Conservation (phyloP, 2,113 vertebrate genomes). For the Andinoacara biseriatus region DNA sequence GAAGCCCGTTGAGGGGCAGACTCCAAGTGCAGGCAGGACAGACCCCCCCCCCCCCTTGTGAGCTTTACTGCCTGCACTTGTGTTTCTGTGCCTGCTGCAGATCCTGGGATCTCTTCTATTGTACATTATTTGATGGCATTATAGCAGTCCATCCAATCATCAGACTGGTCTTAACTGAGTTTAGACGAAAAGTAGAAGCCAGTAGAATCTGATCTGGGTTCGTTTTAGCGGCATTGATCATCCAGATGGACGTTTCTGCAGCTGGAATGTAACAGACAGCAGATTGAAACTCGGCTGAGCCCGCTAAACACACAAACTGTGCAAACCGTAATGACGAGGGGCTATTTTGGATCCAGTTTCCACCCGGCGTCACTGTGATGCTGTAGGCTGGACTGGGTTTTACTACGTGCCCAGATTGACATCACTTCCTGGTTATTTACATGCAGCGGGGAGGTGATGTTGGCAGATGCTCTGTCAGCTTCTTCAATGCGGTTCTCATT, state of each 20-base stretch:
- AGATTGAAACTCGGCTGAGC: background rate
- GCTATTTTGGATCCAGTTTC: conserved; percentile 44
- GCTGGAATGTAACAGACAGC: conserved; percentile 31
- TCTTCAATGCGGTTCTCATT: background rate
- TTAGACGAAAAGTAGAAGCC: background rate
- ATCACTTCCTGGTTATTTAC: conserved; percentile 68
- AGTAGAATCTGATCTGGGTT: background rate
- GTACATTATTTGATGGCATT: background rate
- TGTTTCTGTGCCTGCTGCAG: background rate
- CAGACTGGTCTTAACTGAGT: background rate
- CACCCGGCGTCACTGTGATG: background rate
- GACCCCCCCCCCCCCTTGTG: too few relatives aligned
- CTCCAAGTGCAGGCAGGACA: too few relatives aligned
- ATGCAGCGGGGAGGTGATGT: conserved; percentile 54
- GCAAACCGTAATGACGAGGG: conserved; percentile 2
- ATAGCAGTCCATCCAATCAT: background rate
- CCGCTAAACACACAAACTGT: conserved; percentile 11
- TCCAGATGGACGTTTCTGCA: conserved; percentile 25
- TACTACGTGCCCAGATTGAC: conserved; percentile 11
- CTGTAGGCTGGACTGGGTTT: conserved; percentile 21
- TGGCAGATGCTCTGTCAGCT: background rate
- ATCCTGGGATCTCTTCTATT: too few relatives aligned
- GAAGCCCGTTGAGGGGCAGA: background rate
- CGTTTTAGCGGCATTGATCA: rapidly evolving
- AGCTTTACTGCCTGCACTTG: background rate